Conservation (phyloP, 2,113 vertebrate genomes). For the Nothobranchius kuhntae region DNA sequence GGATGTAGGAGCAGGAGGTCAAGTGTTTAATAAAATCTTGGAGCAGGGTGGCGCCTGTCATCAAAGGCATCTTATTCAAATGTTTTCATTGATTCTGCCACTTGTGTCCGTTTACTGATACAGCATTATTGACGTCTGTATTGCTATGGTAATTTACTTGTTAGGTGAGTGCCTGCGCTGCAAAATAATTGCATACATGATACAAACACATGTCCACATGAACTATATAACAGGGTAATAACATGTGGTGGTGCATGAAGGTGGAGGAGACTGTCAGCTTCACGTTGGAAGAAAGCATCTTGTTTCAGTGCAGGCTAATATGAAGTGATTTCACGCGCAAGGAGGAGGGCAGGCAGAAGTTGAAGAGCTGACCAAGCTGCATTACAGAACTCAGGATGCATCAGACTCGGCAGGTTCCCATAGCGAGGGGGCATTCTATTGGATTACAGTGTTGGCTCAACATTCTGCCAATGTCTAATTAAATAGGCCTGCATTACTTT, state of each 20-base stretch:
- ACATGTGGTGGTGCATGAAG: conserved; percentile 60
- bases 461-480: conserved; percentile 80
- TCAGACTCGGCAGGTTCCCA: conserved; percentile 67
- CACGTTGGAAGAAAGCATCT: conserved; percentile 54
- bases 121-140: conserved; percentile 73
- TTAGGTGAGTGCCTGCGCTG: conserved; percentile 36
- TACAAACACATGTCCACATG: conserved; percentile 22
- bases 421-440: conserved; percentile 66
- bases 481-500: conserved; percentile 79
- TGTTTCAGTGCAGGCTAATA: conserved; percentile 68
- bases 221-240: conserved; percentile 64
- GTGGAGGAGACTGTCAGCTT: conserved; percentile 58
- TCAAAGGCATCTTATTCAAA: conserved; percentile 60
- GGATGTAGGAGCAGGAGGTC: conserved; percentile 50
- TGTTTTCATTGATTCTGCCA: conserved; percentile 75
- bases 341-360: conserved; percentile 67
- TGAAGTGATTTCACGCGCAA: conserved; percentile 72
- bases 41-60: conserved; percentile 56
- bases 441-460: conserved; percentile 78
- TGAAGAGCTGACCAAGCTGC: conserved; percentile 69
- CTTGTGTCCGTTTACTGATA: conserved; percentile 60
- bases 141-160: conserved; percentile 76
- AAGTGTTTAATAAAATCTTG: conserved; percentile 61
- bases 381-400: conserved; percentile 65
- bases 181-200: conserved; percentile 43